These are phyloP conservation scores for Schizothorax lantsangensis DNA, from an alignment of 2,797 vertebrate species.

Conservation along the genomic window DNA sequence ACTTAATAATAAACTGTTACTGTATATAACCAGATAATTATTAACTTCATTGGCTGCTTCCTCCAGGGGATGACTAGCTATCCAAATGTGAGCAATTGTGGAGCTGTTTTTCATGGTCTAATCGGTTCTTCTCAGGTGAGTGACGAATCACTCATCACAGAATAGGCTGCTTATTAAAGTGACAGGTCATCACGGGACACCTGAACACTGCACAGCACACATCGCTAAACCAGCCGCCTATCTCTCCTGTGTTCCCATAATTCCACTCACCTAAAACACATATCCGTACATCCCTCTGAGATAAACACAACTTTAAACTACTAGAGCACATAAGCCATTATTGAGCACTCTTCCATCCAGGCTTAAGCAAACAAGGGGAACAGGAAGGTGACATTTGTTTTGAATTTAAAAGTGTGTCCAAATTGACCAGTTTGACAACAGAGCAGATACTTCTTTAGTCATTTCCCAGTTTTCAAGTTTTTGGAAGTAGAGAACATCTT, in stretches of 20 bases:
- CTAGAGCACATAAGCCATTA: conserved; percentile 9
- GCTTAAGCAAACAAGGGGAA: neutral
- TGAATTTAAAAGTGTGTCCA: neutral
- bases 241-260: neutral
- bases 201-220: neutral
- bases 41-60: neutral
- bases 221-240: neutral
- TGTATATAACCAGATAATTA: neutral
- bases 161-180: conserved; percentile 5
- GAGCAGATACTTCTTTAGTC: neutral
- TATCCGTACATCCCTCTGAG: neutral
- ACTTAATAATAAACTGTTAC: neutral
- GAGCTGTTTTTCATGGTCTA: conserved; percentile 3
- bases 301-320: neutral
- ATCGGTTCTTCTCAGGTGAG: conserved; percentile 9
- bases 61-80: neutral
- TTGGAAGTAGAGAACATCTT: neutral
- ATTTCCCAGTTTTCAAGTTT: neutral
- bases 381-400: conserved; percentile 14
- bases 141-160: conserved; percentile 8
- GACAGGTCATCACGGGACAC: neutral
- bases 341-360: neutral
- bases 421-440: neutral
- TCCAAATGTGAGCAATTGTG: neutral
- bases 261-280: neutral